Percentiles rank a stretch among this genome's conserved stretches.
Conservation (phyloP, 2,888 invertebrate genomes). For the Acleris cristana region DNA sequence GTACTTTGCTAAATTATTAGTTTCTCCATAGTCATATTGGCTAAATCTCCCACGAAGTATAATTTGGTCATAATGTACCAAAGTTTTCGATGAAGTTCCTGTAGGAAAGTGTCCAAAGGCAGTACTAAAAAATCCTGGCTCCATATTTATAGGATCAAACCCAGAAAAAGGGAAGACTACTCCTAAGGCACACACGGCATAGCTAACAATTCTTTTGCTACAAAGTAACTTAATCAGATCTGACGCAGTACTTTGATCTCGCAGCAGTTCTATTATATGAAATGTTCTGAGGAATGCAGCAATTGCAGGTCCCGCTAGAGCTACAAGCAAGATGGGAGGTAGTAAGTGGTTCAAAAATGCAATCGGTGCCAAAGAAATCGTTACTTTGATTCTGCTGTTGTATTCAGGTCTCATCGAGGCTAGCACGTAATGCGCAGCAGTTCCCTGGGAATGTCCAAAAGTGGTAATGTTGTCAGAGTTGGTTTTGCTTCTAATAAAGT, state of each 20-base stretch:
- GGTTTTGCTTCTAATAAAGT: conserved; percentile 19
- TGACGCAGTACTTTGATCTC: conserved; percentile 28
- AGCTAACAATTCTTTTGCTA: conserved; percentile 10
- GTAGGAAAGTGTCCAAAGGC: conserved; percentile 53
- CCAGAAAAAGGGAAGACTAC: conserved; percentile 12
- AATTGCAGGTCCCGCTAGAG: conserved; percentile 16
- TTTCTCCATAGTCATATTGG: conserved; percentile 54
- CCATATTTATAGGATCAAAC: conserved; percentile 45
- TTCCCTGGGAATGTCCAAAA: conserved; percentile 37
- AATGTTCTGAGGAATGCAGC: conserved; percentile 15
- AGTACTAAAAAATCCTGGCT: conserved; percentile 44
- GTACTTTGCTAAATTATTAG: conserved; percentile 49
- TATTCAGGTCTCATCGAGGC: conserved; percentile 31
- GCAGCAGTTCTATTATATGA: conserved; percentile 36
- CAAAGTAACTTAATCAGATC: conserved; percentile 28
- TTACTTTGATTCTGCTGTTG: conserved; percentile 29
- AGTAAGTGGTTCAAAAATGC: conserved; percentile 42
- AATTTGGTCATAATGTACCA: conserved; percentile 54
- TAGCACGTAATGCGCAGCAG: conserved; percentile 28
- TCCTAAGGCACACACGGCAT: conserved; percentile 13
- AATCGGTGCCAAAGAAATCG: conserved; percentile 25
- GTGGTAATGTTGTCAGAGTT: conserved; percentile 11
- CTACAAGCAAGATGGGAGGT: conserved; percentile 21
- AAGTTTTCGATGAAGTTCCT: conserved; percentile 53
- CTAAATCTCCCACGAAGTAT: conserved; percentile 46